Conservation (phyloP, 2,888 invertebrate genomes). For the Tenthredo livida region DNA sequence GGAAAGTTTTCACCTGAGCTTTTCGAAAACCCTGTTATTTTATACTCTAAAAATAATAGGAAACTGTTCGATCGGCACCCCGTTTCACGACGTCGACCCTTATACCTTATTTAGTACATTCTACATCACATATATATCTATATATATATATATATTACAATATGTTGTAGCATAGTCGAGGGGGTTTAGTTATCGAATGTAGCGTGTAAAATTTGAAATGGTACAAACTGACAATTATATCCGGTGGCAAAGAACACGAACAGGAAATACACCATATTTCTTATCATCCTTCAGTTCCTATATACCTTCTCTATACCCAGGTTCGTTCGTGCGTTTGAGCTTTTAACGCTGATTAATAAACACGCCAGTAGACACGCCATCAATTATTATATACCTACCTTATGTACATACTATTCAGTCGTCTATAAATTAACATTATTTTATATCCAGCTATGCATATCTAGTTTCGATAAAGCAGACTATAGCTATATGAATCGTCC, state of each 20-base stretch:
- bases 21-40: background rate
- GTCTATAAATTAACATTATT: background rate
- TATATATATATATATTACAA: too few relatives aligned
- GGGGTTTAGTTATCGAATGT: background rate
- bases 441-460: background rate
- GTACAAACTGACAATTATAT: background rate
- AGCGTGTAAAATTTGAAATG: background rate
- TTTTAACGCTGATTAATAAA: constrained; percentile 50
- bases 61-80: background rate
- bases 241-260: background rate
- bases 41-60: background rate
- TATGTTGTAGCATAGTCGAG: too few relatives aligned
- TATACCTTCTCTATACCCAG: background rate
- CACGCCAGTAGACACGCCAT: constrained; percentile 28
- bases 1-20: background rate
- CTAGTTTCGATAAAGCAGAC: background rate
- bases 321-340: constrained; percentile 26
- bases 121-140: too few relatives aligned
- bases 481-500: too few relatives aligned
- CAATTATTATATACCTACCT: constrained; percentile 5
- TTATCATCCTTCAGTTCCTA: background rate
- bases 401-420: background rate
- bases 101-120: background rate
- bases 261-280: constrained; percentile 22
- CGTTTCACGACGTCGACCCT: too few relatives aligned